Percentiles rank a stretch among this genome's conserved stretches.
These are phyloP conservation scores for Picus viridis DNA, from an alignment of 2,797 vertebrate genomes.

Conservation along the genomic window DNA sequence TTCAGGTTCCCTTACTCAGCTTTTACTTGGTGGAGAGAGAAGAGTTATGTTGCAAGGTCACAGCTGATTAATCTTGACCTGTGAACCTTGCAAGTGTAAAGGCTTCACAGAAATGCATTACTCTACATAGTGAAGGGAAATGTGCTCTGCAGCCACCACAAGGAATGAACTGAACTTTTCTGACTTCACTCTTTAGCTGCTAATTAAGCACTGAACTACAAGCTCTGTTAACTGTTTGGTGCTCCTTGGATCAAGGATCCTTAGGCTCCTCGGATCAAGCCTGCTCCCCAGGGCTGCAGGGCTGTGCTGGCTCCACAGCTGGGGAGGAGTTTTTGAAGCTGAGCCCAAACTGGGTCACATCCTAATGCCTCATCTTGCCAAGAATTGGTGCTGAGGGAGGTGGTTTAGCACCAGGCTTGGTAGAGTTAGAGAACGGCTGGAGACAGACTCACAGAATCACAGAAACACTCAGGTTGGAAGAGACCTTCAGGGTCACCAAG, in stretches of 20 bases:
- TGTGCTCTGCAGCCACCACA: background rate
- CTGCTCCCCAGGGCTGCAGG: too few relatives aligned
- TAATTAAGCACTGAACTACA: constrained; percentile 40
- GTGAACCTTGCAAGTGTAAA: constrained; percentile 42
- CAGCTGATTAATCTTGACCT: constrained; percentile 65
- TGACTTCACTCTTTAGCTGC: constrained; percentile 28
- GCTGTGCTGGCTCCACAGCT: too few relatives aligned
- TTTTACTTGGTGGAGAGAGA: constrained; percentile 7
- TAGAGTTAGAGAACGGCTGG: too few relatives aligned
- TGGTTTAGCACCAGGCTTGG: too few relatives aligned
- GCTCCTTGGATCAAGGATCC: background rate
- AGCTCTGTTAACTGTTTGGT: constrained; percentile 20
- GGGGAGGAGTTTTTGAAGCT: too few relatives aligned
- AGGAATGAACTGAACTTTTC: constrained; percentile 60
- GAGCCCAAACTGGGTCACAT: too few relatives aligned
- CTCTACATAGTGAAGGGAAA: constrained; percentile 24
- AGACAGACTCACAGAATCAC: too few relatives aligned
- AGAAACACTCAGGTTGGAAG: too few relatives aligned
- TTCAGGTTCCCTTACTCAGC: constrained; percentile 56
- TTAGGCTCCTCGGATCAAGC: background rate
- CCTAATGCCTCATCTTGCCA: too few relatives aligned
- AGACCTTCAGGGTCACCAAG: too few relatives aligned
- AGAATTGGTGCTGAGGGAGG: too few relatives aligned
- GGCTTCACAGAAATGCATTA: constrained; percentile 50
- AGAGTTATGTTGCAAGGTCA: constrained; percentile 63